A percentile compares a stretch with the other conserved stretches of the same genome.
These are phyloP conservation scores for Pleuronectes platessa DNA, from an alignment of 2,113 vertebrate genomes.

Conservation along the genomic window DNA sequence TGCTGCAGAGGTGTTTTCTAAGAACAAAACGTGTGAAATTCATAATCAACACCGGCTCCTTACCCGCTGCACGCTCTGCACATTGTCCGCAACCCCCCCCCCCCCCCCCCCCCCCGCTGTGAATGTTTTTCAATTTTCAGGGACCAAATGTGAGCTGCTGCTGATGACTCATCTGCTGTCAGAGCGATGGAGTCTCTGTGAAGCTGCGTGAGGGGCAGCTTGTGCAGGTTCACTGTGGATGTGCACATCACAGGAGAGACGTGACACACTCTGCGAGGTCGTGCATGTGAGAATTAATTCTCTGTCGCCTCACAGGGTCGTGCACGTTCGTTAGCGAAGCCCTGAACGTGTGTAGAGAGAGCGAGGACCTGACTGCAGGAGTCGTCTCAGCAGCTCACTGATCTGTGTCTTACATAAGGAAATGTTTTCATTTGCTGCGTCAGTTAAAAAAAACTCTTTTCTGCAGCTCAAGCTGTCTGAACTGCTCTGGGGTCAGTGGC, in stretches of 20 bases:
- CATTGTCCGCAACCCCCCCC: neutral
- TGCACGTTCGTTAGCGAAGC: no score
- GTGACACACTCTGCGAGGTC: slow-evolving; percentile 5
- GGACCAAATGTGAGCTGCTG: slow-evolving; percentile 57
- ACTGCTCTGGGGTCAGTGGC: slow-evolving; percentile 8
- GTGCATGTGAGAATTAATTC: slow-evolving; percentile 52
- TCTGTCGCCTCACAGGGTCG: slow-evolving; percentile 1
- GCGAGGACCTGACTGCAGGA: slow-evolving; percentile 9
- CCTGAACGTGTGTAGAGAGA: neutral
- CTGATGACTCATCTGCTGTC: slow-evolving; percentile 48
- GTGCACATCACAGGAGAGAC: slow-evolving; percentile 29
- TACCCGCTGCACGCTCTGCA: neutral
- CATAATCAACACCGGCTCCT: neutral
- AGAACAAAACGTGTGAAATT: neutral
- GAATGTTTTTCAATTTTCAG: slow-evolving; percentile 63
- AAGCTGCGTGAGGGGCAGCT: slow-evolving; percentile 23
- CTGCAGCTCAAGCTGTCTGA: neutral
- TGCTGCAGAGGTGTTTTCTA: neutral
- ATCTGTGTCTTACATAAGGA: slow-evolving; percentile 25
- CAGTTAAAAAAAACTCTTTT: slow-evolving; percentile 20
- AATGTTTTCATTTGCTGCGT: neutral
- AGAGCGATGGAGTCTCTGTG: slow-evolving; percentile 35
- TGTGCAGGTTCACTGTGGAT: slow-evolving; percentile 25
- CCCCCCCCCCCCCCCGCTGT: neutral
- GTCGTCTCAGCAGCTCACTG: slow-evolving; percentile 1